Evolutionary conservation across 2,888 invertebrate genomes (phyloP).

Genomic region (Drosophila crucigera): DNA sequence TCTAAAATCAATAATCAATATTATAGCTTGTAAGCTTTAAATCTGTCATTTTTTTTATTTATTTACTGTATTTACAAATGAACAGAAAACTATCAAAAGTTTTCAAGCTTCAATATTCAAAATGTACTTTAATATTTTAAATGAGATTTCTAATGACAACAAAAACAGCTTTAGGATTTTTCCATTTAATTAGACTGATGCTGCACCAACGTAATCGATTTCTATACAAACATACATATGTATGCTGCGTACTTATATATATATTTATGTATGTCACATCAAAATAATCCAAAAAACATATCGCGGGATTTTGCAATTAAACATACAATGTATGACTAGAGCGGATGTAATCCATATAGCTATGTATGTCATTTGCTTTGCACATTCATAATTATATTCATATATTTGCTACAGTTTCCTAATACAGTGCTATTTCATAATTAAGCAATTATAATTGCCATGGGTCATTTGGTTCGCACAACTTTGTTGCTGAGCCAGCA

Average conservation of each 20-base stretch:
- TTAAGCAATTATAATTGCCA: neutral
- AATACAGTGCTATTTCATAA: conserved; percentile 5
- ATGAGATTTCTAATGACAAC: neutral
- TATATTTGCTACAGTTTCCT: neutral
- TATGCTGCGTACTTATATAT: neutral
- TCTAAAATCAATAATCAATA: neutral
- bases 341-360: neutral
- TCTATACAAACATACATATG: too few relatives aligned
- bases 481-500: conserved; percentile 20
- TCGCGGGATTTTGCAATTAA: neutral
- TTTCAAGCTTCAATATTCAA: neutral
- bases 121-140: neutral
- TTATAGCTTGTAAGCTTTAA: neutral
- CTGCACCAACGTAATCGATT: too few relatives aligned
- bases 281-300: neutral
- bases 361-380: neutral
- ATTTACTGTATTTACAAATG: neutral
- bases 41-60: neutral
- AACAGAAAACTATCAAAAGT: neutral
- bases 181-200: neutral
- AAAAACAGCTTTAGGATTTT: neutral
- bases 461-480: conserved; percentile 16
- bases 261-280: neutral
- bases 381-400: neutral
- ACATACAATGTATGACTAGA: conserved; percentile 2